A percentile compares a stretch with the other conserved stretches of the same genome.
Evolutionary conservation across 2,888 invertebrate species (phyloP).

Genomic region (Cheiracanthium punctorium): DNA sequence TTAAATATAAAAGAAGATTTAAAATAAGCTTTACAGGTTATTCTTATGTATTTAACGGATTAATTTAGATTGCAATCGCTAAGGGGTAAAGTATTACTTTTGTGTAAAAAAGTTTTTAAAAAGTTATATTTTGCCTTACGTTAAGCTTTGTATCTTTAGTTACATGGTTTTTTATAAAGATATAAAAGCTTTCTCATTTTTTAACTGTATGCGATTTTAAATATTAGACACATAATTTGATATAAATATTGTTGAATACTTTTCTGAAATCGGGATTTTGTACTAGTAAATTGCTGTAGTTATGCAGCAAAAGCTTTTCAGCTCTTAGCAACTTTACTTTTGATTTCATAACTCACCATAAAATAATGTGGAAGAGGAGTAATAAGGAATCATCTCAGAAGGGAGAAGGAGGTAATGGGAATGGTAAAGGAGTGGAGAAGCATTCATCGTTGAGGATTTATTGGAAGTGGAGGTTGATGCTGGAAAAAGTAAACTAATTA

Average conservation of each 20-base stretch:
- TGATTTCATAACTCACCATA: constrained; percentile 39
- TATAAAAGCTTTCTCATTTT: too few species aligned
- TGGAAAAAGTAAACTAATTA: constrained; percentile 56
- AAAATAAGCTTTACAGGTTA: too few species aligned
- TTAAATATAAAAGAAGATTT: too few species aligned
- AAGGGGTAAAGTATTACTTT: too few species aligned
- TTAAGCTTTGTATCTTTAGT: too few species aligned
- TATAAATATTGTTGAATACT: background rate
- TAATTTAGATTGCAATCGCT: too few species aligned
- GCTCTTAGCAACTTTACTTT: constrained; percentile 5
- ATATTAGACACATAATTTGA: background rate
- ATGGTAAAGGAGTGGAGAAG: constrained; percentile 46
- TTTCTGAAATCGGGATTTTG: constrained; percentile 19
- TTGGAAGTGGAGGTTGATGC: constrained; percentile 34
- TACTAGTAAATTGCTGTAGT: background rate
- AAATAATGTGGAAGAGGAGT: constrained; percentile 13
- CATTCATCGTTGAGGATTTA: constrained; percentile 43
- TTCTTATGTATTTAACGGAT: too few species aligned
- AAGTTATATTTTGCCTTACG: too few species aligned
- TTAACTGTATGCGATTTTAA: background rate
- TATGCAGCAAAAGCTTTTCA: constrained; percentile 9
- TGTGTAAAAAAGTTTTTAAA: too few species aligned
- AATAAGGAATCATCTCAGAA: constrained; percentile 39
- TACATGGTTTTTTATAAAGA: too few species aligned
- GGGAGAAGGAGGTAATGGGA: constrained; percentile 59